phyloP scores from a whole-genome alignment of 2,888 invertebrate genomes.

The Miltochrista miniata region DNA sequence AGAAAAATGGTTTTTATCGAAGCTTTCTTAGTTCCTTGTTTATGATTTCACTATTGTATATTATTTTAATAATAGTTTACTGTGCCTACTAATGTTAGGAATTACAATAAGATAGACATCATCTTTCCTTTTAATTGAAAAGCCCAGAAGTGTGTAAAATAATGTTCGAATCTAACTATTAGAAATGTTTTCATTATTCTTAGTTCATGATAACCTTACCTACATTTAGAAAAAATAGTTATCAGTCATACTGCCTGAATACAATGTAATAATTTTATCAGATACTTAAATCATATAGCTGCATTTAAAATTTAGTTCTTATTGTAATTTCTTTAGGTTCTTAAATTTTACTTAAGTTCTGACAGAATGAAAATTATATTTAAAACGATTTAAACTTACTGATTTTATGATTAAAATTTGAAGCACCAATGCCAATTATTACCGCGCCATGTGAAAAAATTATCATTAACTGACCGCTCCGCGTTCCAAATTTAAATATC shows the following conservation, averaged over 20 bases:
- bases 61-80: not conserved
- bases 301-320: not conserved
- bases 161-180: too few relatives aligned
- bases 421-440: slow-evolving; percentile 36
- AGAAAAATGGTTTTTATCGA: slow-evolving; percentile 7
- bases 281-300: too few relatives aligned
- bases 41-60: not conserved
- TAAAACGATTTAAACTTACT: slow-evolving; percentile 7
- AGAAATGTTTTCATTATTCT: too few relatives aligned
- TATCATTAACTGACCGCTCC: slow-evolving; percentile 26
- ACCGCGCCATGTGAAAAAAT: slow-evolving; percentile 38
- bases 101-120: too few relatives aligned
- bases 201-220: too few relatives aligned
- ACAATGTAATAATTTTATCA: too few relatives aligned
- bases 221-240: too few relatives aligned
- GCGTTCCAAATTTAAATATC: slow-evolving; percentile 60
- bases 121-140: too few relatives aligned
- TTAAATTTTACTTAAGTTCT: slow-evolving; percentile 8
- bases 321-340: not conserved
- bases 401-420: slow-evolving; percentile 18
- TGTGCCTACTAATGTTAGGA: too few relatives aligned
- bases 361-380: slow-evolving; percentile 14
- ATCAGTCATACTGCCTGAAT: too few relatives aligned
- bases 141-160: too few relatives aligned
- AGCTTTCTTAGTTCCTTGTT: not conserved